Base-by-base conservation (phyloP, 2,797 vertebrate genomes). In the Tapera naevia region DNA sequence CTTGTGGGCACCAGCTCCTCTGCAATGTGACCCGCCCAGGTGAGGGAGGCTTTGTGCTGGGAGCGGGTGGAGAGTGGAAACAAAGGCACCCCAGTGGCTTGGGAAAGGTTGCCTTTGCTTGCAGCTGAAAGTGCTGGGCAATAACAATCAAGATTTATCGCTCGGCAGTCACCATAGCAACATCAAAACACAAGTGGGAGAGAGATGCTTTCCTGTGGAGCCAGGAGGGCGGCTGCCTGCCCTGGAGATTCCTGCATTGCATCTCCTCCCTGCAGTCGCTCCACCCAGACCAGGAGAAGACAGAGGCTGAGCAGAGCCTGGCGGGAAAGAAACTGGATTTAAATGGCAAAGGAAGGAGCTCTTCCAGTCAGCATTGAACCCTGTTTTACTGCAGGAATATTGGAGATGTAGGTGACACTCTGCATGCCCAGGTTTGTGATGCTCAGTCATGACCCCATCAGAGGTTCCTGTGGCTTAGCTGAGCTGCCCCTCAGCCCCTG, bases 131-230 rank as follows among this genome's bases (percentile, higher is more conserved):
- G 95, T 82, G 74, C 97, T 35, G 95, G 97, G 96, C 97, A 94
- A 97, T 96, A 97, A 97, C 97, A 96, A 97, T 92, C 90, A 54
- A 97, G 97, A 97, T 93, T 94, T 97, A 97, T 97, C 89, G 69
- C 97, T 98, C 64, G 73, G 97, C 93, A 91, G 97, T 98, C 97
- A 86, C 97, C 97, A 98, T 98, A 83, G 98, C 96, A 98, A 98
- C 97, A 41, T 93, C 96, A 83, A 97, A 97, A 98, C 96, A 97
- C 97, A 97, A 97, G 97, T 92, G 95, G 96, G 93, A 89, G 94
- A 94, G 96, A 94, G 97, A 95, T 92, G 96, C 91, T 96, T 89
- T 74, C 73, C 91, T 35, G 46, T 3, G 5, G 46, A 74, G 86
- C 60, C 8, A 23, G 46, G 73, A 43, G 84, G 72, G 51, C 5